These are phyloP conservation scores for Orgyia antiqua DNA, from an alignment of 2,888 invertebrate species.

Conservation along the genomic window DNA sequence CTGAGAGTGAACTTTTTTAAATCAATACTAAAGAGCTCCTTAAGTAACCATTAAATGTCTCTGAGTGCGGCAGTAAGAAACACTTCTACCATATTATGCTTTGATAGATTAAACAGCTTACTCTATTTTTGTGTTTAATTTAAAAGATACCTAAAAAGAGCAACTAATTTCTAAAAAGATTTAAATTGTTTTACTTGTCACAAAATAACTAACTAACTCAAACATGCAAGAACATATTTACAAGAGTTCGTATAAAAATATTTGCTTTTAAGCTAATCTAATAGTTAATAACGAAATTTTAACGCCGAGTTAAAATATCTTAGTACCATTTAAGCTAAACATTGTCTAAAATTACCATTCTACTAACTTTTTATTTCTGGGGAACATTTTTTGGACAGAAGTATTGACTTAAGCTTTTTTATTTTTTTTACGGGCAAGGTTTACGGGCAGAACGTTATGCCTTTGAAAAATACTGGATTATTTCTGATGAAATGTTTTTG, in stretches of 20 bases:
- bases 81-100: too few species aligned
- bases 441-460: too few species aligned
- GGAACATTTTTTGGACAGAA: not conserved
- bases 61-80: too few species aligned
- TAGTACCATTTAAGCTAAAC: not conserved
- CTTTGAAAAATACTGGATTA: too few species aligned
- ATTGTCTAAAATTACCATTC: not conserved
- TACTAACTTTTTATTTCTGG: not conserved
- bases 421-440: not conserved
- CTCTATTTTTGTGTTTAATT: too few species aligned
- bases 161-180: too few species aligned
- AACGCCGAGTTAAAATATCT: conserved; percentile 7
- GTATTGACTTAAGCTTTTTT: not conserved
- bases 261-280: conserved; percentile 11
- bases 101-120: too few species aligned
- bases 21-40: too few species aligned
- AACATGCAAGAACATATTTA: conserved; percentile 20
- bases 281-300: conserved; percentile 10
- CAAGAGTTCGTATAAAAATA: conserved; percentile 4
- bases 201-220: conserved; percentile 25
- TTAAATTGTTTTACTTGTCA: conserved; percentile 3
- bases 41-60: too few species aligned
- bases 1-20: too few species aligned
- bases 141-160: too few species aligned
- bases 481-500: too few species aligned